Base-by-base conservation (phyloP, 2,797 vertebrate species). In the Syndactyla subalaris region DNA sequence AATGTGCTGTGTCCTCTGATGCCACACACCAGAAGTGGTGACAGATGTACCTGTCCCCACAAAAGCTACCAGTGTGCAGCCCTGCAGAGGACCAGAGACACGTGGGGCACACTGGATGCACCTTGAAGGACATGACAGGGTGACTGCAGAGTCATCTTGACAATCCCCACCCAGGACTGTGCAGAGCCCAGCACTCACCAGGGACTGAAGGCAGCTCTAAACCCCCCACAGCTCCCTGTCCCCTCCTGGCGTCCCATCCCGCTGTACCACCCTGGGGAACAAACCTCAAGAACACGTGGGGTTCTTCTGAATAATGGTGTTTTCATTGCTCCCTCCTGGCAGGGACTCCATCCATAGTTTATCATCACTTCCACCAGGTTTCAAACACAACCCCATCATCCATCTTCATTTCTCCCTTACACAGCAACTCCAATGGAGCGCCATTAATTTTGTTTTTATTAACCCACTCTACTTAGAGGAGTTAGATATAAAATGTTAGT, bases 341-440 rank as follows among this genome's bases (percentile, higher is more conserved):
- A 91, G 89, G 83, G 51, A 67, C 66, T 84, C 80, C 92, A 71
- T 80, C 71, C 68, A 62, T 29, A 94, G 92, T 97, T 97, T 92
- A 96, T 97, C 96, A 96, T 85, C 54, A 65, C 88, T 95, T 89
- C 80, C 93, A 95, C 91, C 89, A 93, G 88, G 71, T 96, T 97
- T 94, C 94, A 80, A 77, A 90, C 57, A 95, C 88, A 97, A 93
- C 92, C 39, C 26, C 85, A 87, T 85, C 80, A 96, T 97, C 89
- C 85, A 96, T 97, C 97, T 97, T 97, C 80, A 97, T 98, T 97
- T 95, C 93, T 91, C 77, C 93, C 84, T 88, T 90, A 77, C 94
- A 70, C 4, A 17, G 84, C 92, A 95, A 93, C 85, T 97, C 92
- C 90, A 87, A 91, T 43, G 85, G 78, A 95, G 81, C 74, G 41